Conservation (phyloP, 1,140 invertebrate species). For the Drosophila nigrodunni region DNA sequence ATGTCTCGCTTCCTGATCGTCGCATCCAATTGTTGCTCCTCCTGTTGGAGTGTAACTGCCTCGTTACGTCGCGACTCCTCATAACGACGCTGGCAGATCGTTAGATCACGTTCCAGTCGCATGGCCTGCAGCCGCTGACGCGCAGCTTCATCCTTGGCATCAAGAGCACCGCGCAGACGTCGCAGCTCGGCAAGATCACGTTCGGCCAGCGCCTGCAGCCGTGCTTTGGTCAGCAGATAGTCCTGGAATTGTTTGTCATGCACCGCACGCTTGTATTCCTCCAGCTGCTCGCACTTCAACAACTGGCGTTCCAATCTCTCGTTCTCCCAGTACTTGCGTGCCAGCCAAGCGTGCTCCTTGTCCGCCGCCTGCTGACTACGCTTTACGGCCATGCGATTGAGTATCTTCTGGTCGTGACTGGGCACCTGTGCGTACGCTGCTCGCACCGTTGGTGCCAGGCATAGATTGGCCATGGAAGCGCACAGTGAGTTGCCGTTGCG, state of each 20-base stretch:
- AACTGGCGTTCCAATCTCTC: slow-evolving; percentile 77
- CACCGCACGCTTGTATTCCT: slow-evolving; percentile 77
- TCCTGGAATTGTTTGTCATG: slow-evolving; percentile 82
- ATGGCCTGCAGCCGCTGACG: slow-evolving; percentile 63
- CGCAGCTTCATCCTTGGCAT: slow-evolving; percentile 70
- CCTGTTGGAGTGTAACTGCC: slow-evolving; percentile 69
- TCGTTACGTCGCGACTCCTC: slow-evolving; percentile 74
- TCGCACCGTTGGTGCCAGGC: slow-evolving; percentile 68
- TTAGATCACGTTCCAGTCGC: slow-evolving; percentile 67
- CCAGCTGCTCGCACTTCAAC: slow-evolving; percentile 75
- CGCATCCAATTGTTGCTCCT: slow-evolving; percentile 75
- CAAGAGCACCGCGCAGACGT: slow-evolving; percentile 59
- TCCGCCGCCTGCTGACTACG: slow-evolving; percentile 69
- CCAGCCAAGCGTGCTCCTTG: slow-evolving; percentile 82
- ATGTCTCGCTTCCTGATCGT: slow-evolving; percentile 72
- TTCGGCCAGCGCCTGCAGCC: slow-evolving; percentile 70
- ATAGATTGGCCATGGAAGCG: slow-evolving; percentile 77
- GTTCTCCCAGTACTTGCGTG: slow-evolving; percentile 82
- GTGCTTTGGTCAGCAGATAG: slow-evolving; percentile 70
- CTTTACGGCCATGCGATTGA: slow-evolving; percentile 82
- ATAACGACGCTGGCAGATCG: slow-evolving; percentile 61
- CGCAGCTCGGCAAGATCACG: slow-evolving; percentile 70
- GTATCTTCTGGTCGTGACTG: slow-evolving; percentile 78
- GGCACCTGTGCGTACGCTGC: slow-evolving; percentile 74
- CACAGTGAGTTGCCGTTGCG: slow-evolving; percentile 45